Percentiles rank a stretch among this genome's conserved stretches.
Conservation (phyloP, 2,113 vertebrate genomes). For the Rana temporaria region DNA sequence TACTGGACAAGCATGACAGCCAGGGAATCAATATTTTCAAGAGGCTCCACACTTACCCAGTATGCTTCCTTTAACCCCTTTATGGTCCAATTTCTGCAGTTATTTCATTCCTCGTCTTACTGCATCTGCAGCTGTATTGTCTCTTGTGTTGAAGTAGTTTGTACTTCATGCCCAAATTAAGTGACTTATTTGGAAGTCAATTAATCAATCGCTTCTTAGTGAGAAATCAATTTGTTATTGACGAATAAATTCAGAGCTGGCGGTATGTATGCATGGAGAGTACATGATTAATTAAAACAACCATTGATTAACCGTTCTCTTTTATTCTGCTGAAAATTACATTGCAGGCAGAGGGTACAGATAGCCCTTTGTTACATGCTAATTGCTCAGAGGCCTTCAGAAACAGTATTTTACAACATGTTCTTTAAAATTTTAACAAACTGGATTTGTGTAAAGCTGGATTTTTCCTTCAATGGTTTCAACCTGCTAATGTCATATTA, state of each 20-base stretch:
- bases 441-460: no score
- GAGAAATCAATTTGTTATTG: constrained; percentile 19
- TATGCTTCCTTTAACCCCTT: no score
- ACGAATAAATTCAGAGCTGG: not conserved
- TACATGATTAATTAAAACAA: constrained; percentile 18
- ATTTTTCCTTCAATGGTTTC: no score
- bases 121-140: not conserved
- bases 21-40: no score
- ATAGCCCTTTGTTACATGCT: constrained; percentile 3
- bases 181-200: constrained; percentile 16
- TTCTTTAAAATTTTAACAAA: no score
- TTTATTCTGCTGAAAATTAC: constrained; percentile 11
- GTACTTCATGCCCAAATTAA: constrained; percentile 2
- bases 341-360: not conserved
- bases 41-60: no score
- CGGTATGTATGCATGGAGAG: not conserved
- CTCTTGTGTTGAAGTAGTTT: not conserved
- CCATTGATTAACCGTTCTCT: constrained; percentile 18
- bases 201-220: constrained; percentile 24
- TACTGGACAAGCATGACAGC: no score
- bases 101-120: no score
- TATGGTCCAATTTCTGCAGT: no score
- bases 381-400: not conserved
- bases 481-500: no score
- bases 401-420: constrained; percentile 6